These are phyloP conservation scores for Calyptommatus sinebrachiatus DNA, from an alignment of 2,113 vertebrate genomes.

Conservation along the genomic window DNA sequence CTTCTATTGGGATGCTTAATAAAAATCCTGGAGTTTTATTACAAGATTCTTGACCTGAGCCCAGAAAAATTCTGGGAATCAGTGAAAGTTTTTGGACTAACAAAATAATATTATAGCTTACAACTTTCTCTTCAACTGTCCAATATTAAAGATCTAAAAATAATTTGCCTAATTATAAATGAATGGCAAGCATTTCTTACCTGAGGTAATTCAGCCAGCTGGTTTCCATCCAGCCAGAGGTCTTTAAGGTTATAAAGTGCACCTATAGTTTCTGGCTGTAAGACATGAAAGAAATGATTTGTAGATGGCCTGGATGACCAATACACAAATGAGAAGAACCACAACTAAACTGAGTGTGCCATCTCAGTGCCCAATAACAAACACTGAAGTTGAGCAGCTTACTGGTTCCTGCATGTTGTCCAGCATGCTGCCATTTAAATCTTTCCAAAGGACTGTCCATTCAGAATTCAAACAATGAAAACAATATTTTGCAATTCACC, in stretches of 20 bases:
- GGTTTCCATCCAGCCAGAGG: conserved; percentile 98
- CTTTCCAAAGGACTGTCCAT: neutral
- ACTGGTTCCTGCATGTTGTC: neutral
- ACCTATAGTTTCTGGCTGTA: conserved; percentile 92
- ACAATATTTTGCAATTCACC: neutral
- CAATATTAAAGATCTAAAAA: conserved; percentile 12
- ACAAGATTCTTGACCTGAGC: no score
- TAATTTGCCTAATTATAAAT: neutral
- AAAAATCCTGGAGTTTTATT: no score
- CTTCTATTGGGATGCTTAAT: neutral
- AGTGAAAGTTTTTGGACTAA: neutral
- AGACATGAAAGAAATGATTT: conserved; percentile 18
- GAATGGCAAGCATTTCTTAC: conserved; percentile 67
- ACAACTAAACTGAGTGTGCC: neutral
- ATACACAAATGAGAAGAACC: neutral
- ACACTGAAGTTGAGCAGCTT: neutral
- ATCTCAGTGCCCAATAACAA: neutral
- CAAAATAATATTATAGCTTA: neutral
- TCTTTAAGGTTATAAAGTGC: conserved; percentile 93
- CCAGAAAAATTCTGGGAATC: neutral
- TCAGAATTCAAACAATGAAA: neutral
- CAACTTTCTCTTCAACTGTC: neutral
- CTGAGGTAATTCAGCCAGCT: conserved; percentile 88
- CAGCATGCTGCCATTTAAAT: neutral
- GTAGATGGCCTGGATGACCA: neutral